Conservation (phyloP, 2,113 vertebrate genomes). For the Silurus glanis region DNA sequence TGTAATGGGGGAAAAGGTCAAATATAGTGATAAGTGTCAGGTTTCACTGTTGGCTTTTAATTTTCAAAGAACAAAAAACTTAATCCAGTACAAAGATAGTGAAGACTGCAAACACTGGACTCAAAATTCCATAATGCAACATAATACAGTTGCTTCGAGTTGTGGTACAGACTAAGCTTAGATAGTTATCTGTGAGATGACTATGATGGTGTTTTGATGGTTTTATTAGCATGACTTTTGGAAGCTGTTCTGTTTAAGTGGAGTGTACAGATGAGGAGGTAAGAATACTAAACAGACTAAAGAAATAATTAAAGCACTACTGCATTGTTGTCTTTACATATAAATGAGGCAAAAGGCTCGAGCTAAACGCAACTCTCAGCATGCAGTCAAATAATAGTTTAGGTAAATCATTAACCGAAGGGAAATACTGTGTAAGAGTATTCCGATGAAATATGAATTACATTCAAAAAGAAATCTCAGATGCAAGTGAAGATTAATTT, state of each 20-base stretch:
- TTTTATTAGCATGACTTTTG: neutral
- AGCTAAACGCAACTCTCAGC: neutral
- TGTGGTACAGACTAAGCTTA: neutral
- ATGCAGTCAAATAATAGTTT: neutral
- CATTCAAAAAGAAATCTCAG: neutral
- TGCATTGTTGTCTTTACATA: neutral
- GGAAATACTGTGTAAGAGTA: neutral
- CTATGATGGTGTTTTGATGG: neutral
- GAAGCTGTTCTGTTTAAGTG: neutral
- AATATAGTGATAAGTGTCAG: neutral
- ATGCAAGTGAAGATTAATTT: neutral
- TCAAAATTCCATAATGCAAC: neutral
- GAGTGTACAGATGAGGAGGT: neutral
- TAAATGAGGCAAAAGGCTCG: neutral
- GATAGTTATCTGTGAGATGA: neutral
- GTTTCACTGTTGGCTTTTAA: neutral
- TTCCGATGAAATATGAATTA: neutral
- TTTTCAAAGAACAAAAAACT: no score
- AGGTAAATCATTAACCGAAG: neutral
- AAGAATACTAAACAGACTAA: neutral
- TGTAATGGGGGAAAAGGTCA: neutral
- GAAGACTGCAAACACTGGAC: neutral
- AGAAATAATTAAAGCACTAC: neutral
- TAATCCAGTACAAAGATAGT: neutral
- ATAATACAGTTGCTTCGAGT: neutral